These are phyloP conservation scores for Pemphigus obesinymphae DNA, from an alignment of 1,140 invertebrate genomes.

Conservation along the genomic window DNA sequence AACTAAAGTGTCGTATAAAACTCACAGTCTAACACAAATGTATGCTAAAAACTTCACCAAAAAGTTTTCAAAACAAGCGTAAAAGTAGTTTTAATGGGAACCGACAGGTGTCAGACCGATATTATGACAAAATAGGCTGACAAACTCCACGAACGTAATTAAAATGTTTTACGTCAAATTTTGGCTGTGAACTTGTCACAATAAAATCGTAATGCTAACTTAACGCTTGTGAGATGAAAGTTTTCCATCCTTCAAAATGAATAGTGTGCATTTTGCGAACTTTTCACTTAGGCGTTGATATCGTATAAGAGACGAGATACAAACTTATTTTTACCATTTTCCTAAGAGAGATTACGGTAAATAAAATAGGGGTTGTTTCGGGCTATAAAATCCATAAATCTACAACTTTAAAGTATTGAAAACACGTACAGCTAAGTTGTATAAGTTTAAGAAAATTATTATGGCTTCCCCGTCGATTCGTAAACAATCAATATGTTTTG, in stretches of 20 bases:
- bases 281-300: conserved; percentile 25
- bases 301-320: background rate
- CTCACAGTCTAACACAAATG: background rate
- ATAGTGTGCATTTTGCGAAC: background rate
- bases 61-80: background rate
- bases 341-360: background rate
- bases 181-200: conserved; percentile 27
- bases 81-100: conserved; percentile 14
- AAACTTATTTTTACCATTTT: conserved; percentile 22
- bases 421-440: background rate
- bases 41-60: background rate
- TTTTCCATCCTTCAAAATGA: background rate
- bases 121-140: conserved; percentile 20
- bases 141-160: conserved; percentile 16
- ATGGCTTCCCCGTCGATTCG: background rate
- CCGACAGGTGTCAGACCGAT: conserved; percentile 32
- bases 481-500: background rate
- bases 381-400: conserved; percentile 6
- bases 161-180: conserved; percentile 39
- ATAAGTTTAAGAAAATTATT: background rate
- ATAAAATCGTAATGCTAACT: conserved; percentile 18
- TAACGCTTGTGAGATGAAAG: background rate
- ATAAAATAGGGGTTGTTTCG: background rate
- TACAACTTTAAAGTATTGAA: background rate
- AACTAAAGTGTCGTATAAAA: background rate